Evolutionary conservation across 2,888 invertebrate genomes (phyloP).

Genomic region (Heliconius ismenius): DNA sequence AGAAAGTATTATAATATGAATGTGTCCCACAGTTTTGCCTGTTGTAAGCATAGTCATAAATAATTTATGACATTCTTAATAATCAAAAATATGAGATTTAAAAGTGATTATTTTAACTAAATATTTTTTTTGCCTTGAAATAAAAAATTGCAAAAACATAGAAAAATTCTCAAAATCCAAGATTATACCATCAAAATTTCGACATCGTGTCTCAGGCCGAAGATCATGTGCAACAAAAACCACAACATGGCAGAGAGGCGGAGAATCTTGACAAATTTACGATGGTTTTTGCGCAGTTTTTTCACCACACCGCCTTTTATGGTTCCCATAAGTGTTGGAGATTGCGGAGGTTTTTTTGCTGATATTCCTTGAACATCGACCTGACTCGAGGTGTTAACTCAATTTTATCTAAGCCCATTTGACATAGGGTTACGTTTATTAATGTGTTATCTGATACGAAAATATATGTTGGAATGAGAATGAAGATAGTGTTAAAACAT

Average conservation of each 20-base stretch:
- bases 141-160: neutral
- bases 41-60: too few relatives aligned
- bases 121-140: neutral
- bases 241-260: constrained; percentile 37
- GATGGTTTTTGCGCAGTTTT: constrained; percentile 47
- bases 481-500: constrained; percentile 5
- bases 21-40: too few relatives aligned
- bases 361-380: constrained; percentile 52
- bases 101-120: too few relatives aligned
- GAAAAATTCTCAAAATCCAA: constrained; percentile 8
- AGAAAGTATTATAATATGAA: too few relatives aligned
- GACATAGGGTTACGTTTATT: constrained; percentile 40
- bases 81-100: too few relatives aligned
- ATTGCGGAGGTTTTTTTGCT: constrained; percentile 48
- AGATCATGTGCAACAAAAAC: constrained; percentile 33
- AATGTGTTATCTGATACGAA: constrained; percentile 37
- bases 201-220: constrained; percentile 21
- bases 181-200: constrained; percentile 19
- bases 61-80: too few relatives aligned
- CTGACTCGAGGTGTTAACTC: constrained; percentile 59
- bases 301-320: constrained; percentile 47
- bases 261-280: constrained; percentile 52
- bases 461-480: constrained; percentile 20
- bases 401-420: constrained; percentile 53
- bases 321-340: constrained; percentile 56